Evolutionary conservation across 92 coral and sea anemone species (phyloP), one percentile per base, ranked within the genome.

Genomic region (Epizoanthus scotinus): DNA sequence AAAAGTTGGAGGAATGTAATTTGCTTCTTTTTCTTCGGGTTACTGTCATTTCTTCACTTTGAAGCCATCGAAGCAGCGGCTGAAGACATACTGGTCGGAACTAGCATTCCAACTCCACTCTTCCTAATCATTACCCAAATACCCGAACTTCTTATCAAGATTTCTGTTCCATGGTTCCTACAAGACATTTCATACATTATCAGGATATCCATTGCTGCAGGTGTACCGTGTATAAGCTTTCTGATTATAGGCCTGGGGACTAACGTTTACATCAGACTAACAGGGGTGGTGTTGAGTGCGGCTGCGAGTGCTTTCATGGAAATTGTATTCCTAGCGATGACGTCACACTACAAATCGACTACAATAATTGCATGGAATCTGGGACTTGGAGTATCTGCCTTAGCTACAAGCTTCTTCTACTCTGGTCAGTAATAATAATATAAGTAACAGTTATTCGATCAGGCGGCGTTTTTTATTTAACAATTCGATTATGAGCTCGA

Each of bases 171-270:
- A 3, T 74, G 80, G 80, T 74, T 74, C 36, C 34, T 74, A 66
- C 54, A 29, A 34, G 34, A 31, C 36, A 28, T 74, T 15, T 21
- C 80, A 10, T 53, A 74, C 61, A 50, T 5, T 15, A 17, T 57
- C 55, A 57, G 63, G 25, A 74, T 74, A n/a, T 12, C 49, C 25
- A 74, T 66, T 27, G 80, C 80, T 53, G 80, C 80, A 17, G 18
- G 56, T 36, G 27, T 74, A 52, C 38, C 59, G 49, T 6, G 53
- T 28, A 53, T 57, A 24, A 47, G 66, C 61, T 74, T 56, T 74
- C 67, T 74, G 27, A 6, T 74, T 19, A 53, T 74, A 58, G 80
- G 80, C 67, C 55, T 74, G 80, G 80, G 80, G 38, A 57, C 80
- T 8, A 74, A 67, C 57, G 80, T 74, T 1, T 28, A 61, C n/a